Percentiles rank a stretch among this genome's conserved stretches.
These are phyloP conservation scores for Phrynocephalus forsythii DNA, from an alignment of 2,797 vertebrate genomes.

Conservation along the genomic window DNA sequence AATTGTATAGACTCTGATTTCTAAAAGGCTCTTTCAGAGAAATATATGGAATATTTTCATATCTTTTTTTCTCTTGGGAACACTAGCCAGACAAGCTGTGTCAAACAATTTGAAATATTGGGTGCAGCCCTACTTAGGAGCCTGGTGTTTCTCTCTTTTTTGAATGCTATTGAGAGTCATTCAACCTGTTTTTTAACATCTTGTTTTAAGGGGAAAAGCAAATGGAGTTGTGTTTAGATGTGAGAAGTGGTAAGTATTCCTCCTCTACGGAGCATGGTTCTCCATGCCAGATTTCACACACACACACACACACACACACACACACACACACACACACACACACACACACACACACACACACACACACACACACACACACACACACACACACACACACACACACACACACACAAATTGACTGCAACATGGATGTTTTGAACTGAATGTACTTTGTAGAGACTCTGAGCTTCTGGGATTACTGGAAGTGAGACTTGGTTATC, in stretches of 20 bases:
- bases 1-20: constrained; percentile 77
- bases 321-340: not conserved
- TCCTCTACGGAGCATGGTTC: constrained; percentile 4
- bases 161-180: not conserved
- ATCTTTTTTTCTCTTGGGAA: constrained; percentile 73
- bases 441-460: constrained; percentile 34
- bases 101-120: constrained; percentile 7
- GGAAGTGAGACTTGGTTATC: constrained; percentile 28
- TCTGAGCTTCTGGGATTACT: constrained; percentile 13
- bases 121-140: constrained; percentile 10
- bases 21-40: constrained; percentile 78
- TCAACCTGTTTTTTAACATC: not conserved
- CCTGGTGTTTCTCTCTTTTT: not conserved
- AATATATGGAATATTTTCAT: constrained; percentile 83
- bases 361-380: too few relatives aligned
- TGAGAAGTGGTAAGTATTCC: constrained; percentile 17
- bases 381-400: too few relatives aligned
- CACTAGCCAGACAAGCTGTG: constrained; percentile 28
- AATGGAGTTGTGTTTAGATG: not conserved
- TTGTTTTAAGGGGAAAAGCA: not conserved
- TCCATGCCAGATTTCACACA: constrained; percentile 2
- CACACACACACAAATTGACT: not conserved
- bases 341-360: not conserved
- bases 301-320: constrained; percentile 3
- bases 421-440: constrained; percentile 14